phyloP scores from a whole-genome alignment of 2,888 invertebrate genomes.

The Agelastica alni region DNA sequence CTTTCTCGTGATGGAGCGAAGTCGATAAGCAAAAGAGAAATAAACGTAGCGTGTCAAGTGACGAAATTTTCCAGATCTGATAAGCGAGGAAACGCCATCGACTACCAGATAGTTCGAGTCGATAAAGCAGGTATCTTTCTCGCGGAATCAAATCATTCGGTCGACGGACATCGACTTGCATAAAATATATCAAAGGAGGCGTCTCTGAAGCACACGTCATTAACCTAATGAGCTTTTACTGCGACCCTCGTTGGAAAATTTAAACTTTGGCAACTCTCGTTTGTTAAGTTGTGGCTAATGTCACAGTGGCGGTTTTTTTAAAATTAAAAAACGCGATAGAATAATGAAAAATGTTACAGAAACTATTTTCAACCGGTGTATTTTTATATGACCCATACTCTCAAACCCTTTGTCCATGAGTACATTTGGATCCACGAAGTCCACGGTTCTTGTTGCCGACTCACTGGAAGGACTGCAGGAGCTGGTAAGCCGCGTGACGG shows the following conservation, averaged over 20 bases:
- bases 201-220: conserved; percentile 48
- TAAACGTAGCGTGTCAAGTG: conserved; percentile 50
- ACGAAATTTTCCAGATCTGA: conserved; percentile 48
- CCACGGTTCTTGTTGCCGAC: no score
- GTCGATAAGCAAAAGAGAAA: conserved; percentile 42
- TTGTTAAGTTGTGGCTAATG: background rate
- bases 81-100: conserved; percentile 46
- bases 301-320: no score
- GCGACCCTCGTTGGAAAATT: conserved; percentile 22
- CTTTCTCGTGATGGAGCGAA: background rate
- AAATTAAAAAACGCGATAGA: no score
- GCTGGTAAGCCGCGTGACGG: no score
- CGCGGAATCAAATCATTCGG: conserved; percentile 52
- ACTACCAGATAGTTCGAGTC: conserved; percentile 47
- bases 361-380: no score
- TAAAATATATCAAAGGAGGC: conserved; percentile 51
- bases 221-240: conserved; percentile 53
- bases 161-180: conserved; percentile 49
- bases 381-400: no score
- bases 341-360: no score
- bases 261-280: conserved; percentile 8
- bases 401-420: no score
- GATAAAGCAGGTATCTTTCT: conserved; percentile 50
- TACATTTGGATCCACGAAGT: no score
- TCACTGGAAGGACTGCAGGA: no score